phyloP scores from a whole-genome alignment of 1,140 invertebrate genomes.

The Lucilia cuprina region DNA sequence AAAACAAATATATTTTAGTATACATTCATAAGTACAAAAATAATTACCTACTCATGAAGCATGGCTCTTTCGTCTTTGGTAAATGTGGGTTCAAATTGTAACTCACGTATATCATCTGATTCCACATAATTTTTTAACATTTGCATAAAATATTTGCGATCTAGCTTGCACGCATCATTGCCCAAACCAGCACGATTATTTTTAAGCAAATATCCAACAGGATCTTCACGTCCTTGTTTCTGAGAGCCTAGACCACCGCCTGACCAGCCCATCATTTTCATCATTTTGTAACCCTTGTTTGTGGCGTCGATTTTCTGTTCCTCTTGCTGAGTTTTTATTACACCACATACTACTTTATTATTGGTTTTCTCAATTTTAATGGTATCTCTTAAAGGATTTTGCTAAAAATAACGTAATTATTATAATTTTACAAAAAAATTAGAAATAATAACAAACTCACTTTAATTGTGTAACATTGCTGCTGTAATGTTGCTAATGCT shows the following conservation, averaged over 20 bases:
- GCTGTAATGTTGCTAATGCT: constrained; percentile 61
- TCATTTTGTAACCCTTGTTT: constrained; percentile 74
- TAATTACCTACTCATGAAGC: constrained; percentile 68
- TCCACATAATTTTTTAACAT: constrained; percentile 65
- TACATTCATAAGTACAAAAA: neutral
- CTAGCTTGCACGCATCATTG: constrained; percentile 59
- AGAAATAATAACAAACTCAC: constrained; percentile 48
- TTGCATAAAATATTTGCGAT: constrained; percentile 62
- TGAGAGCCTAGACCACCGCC: constrained; percentile 78
- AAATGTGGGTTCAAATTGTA: constrained; percentile 75
- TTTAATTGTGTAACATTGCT: constrained; percentile 67
- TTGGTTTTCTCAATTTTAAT: constrained; percentile 55
- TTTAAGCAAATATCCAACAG: constrained; percentile 65
- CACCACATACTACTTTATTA: constrained; percentile 50
- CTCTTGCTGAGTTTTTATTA: constrained; percentile 48
- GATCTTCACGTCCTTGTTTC: constrained; percentile 73
- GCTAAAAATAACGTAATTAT: constrained; percentile 38
- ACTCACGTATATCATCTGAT: constrained; percentile 66
- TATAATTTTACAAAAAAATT: constrained; percentile 19
- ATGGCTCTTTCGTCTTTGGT: constrained; percentile 73
- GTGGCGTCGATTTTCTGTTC: constrained; percentile 59
- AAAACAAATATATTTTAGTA: neutral
- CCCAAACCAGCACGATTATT: constrained; percentile 55
- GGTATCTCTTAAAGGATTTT: constrained; percentile 49
- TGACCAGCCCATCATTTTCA: constrained; percentile 83